Evolutionary conservation across 2,888 invertebrate genomes (phyloP).

Genomic region (Hirtodrosophila cameraria): DNA sequence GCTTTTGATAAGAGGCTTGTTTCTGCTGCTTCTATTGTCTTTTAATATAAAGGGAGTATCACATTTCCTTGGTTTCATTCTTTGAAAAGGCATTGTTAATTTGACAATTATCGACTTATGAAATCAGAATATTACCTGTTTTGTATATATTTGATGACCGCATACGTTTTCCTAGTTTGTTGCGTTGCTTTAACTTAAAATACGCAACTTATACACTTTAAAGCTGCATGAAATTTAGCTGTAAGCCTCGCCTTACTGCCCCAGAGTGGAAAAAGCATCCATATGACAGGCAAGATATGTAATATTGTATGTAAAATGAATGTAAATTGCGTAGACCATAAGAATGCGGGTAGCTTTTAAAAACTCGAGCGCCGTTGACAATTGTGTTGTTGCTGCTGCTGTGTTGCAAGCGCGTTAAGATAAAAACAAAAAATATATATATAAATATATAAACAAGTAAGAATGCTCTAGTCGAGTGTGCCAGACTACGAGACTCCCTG

Average conservation of each 20-base stretch:
- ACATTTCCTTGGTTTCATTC: no score
- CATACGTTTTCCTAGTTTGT: no score
- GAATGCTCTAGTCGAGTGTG: no score
- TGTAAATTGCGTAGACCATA: conserved; percentile 70
- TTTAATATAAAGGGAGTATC: no score
- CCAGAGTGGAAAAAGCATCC: conserved; percentile 26
- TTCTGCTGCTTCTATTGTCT: no score
- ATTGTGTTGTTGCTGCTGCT: conserved; percentile 46
- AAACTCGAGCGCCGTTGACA: conserved; percentile 55
- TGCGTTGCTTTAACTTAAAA: not conserved
- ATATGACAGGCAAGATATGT: conserved; percentile 35
- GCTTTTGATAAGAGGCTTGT: no score
- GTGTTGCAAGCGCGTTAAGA: conserved; percentile 51
- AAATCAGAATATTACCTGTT: no score
- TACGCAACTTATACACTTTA: conserved; percentile 3
- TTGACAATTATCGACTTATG: no score
- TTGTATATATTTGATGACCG: no score
- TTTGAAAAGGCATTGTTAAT: no score
- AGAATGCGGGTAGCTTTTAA: conserved; percentile 61
- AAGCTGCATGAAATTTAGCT: conserved; percentile 17
- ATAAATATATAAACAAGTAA: conserved; percentile 1
- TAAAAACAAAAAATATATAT: conserved; percentile 28
- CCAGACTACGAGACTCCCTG: no score
- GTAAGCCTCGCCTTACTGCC: conserved; percentile 34
- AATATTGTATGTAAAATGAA: conserved; percentile 58